Evolutionary conservation across 2,797 vertebrate genomes (phyloP).

Genomic region (Craterocephalus amniculus): DNA sequence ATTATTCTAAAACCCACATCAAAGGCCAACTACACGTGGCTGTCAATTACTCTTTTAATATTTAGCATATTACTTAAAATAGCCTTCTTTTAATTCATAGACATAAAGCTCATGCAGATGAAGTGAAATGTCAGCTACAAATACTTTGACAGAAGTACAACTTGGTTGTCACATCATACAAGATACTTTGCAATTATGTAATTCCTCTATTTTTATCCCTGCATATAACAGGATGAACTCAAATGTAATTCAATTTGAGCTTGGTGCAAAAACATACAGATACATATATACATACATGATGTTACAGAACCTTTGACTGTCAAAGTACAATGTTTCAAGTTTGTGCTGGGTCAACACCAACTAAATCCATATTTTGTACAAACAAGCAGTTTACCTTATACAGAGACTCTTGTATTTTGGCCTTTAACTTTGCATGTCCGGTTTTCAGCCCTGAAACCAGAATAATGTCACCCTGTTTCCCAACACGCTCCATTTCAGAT

Average conservation of each 20-base stretch:
- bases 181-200: conserved; percentile 1
- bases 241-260: neutral
- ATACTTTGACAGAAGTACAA: conserved; percentile 8
- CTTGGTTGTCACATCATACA: neutral
- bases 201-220: conserved; percentile 30
- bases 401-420: conserved; percentile 89
- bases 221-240: neutral
- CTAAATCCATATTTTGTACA: neutral
- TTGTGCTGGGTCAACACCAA: neutral
- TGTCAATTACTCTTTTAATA: neutral
- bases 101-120: neutral
- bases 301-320: neutral
- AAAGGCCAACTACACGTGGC: neutral
- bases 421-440: conserved; percentile 92
- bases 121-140: neutral
- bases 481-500: conserved; percentile 94
- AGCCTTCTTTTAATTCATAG: neutral
- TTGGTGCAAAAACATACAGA: conserved; percentile 11
- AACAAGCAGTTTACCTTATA: conserved; percentile 85
- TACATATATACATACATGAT: no score
- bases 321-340: conserved; percentile 9
- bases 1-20: neutral
- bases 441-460: conserved; percentile 91
- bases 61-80: conserved; percentile 1
- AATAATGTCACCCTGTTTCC: conserved; percentile 86